phyloP scores from a whole-genome alignment of 2,113 vertebrate species.

The Sapayoa aenigma region DNA sequence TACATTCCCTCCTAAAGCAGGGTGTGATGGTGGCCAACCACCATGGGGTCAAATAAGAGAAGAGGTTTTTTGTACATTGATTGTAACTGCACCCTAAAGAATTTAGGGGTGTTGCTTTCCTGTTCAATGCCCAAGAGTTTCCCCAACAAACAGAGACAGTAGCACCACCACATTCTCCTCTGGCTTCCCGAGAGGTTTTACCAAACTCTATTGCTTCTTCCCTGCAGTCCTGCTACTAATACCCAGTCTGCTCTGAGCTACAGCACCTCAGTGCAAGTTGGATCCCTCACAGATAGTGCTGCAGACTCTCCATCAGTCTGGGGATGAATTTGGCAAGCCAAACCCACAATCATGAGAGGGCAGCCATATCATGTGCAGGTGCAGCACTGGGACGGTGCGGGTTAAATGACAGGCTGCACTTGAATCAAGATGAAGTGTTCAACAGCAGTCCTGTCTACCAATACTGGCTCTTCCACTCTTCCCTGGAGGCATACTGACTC shows the following conservation, averaged over 20 bases:
- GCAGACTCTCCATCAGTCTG: neutral
- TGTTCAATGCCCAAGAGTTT: fast-evolving
- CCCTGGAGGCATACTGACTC: neutral
- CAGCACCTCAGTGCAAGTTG: neutral
- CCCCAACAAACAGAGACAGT: neutral
- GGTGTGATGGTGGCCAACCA: neutral
- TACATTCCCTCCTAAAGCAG: neutral
- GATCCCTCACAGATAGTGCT: fast-evolving
- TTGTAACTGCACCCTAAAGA: neutral
- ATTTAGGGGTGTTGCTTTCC: neutral
- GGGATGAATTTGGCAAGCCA: neutral
- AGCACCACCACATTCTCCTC: neutral
- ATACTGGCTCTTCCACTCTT: slow-evolving; percentile 7
- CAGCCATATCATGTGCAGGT: neutral
- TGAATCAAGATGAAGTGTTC: neutral
- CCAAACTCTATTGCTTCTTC: neutral
- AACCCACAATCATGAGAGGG: fast-evolving
- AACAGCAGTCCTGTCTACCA: neutral
- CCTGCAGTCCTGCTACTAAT: neutral
- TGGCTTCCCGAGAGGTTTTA: neutral
- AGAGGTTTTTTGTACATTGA: neutral
- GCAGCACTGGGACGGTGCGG: neutral
- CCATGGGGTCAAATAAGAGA: neutral
- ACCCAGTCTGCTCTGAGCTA: neutral
- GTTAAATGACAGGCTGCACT: neutral